phyloP scores from a whole-genome alignment of 2,113 vertebrate species.

The Arvicanthis niloticus region DNA sequence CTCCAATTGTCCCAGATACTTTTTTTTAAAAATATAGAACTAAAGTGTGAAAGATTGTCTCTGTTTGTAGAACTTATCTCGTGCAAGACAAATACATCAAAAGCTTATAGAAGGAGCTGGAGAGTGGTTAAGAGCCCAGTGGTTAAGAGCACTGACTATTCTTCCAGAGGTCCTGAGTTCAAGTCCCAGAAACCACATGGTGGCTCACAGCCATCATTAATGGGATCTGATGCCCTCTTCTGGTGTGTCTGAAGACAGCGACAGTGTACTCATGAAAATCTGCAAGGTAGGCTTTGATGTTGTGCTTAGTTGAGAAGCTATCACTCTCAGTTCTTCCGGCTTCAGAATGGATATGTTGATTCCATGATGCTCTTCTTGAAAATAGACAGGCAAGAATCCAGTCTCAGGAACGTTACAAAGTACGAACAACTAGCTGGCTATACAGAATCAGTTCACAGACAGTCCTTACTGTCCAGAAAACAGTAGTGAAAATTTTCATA shows the following conservation, averaged over 20 bases:
- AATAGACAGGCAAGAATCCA: slow-evolving; percentile 32
- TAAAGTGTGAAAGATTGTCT: slow-evolving; percentile 1
- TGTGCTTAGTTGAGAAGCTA: background rate
- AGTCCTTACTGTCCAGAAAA: background rate
- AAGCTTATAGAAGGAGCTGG: no score
- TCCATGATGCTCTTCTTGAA: background rate
- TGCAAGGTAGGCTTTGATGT: background rate
- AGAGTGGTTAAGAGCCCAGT: no score
- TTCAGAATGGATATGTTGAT: slow-evolving; percentile 15
- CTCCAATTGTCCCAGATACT: background rate
- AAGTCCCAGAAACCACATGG: no score
- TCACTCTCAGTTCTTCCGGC: background rate
- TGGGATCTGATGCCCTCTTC: no score
- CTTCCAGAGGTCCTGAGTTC: no score
- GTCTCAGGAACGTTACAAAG: background rate
- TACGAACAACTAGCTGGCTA: background rate
- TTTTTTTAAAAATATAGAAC: slow-evolving; percentile 30
- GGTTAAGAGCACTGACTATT: no score
- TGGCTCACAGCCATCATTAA: no score
- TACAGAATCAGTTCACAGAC: slow-evolving; percentile 15
- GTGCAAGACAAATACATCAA: background rate
- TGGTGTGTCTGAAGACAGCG: no score
- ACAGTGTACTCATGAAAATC: background rate
- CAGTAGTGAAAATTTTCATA: background rate
- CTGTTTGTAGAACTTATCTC: slow-evolving; percentile 11